These are phyloP conservation scores for Zaprionus africanus DNA, from an alignment of 1,140 invertebrate species.

Conservation along the genomic window DNA sequence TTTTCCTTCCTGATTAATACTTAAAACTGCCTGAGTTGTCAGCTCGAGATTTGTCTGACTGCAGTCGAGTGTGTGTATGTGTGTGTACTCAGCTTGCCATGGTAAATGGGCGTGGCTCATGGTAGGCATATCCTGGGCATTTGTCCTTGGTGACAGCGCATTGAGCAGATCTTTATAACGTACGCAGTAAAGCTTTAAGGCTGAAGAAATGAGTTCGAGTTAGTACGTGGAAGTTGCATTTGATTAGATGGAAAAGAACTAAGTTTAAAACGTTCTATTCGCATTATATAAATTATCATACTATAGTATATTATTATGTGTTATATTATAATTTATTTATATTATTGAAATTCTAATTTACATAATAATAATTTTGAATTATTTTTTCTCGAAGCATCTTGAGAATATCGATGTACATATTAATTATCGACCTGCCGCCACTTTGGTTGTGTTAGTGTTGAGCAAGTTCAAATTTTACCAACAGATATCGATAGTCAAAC, in stretches of 20 bases:
- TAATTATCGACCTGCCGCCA: too few relatives aligned
- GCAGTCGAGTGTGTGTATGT: conserved; percentile 64
- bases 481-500: too few relatives aligned
- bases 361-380: too few relatives aligned
- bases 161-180: conserved; percentile 8
- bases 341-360: too few relatives aligned
- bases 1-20: conserved; percentile 69
- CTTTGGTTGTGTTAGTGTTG: too few relatives aligned
- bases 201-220: background rate
- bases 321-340: too few relatives aligned
- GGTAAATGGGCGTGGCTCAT: conserved; percentile 52
- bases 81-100: conserved; percentile 59
- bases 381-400: too few relatives aligned
- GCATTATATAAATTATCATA: too few relatives aligned
- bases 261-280: too few relatives aligned
- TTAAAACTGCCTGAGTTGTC: conserved; percentile 75
- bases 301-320: too few relatives aligned
- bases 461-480: too few relatives aligned
- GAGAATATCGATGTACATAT: too few relatives aligned
- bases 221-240: background rate
- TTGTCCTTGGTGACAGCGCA: background rate
- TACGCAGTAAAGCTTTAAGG: background rate
- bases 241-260: background rate
- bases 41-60: conserved; percentile 73
- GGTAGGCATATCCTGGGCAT: background rate